phyloP scores from a whole-genome alignment of 2,888 invertebrate species.

The Trisateles emortualis region DNA sequence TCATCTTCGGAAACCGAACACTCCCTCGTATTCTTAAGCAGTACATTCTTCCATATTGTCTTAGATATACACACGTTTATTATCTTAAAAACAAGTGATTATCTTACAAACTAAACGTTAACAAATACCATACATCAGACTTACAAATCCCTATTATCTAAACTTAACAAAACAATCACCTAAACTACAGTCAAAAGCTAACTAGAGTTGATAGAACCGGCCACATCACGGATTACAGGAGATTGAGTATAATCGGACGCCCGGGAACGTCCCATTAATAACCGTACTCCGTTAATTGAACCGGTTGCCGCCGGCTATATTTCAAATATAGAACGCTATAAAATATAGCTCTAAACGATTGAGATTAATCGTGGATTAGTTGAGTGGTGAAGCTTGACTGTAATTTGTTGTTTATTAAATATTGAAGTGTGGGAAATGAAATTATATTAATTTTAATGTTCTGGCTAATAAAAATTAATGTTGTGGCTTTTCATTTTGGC shows the following conservation, averaged over 20 bases:
- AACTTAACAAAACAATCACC: background rate
- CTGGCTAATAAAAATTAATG: background rate
- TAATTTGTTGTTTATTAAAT: constrained; percentile 22
- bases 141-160: background rate
- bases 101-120: no score
- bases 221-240: constrained; percentile 76
- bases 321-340: constrained; percentile 74
- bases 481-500: no score
- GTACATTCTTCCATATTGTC: no score
- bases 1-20: no score
- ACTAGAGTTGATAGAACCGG: constrained; percentile 46
- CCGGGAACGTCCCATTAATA: constrained; percentile 81
- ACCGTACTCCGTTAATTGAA: constrained; percentile 81
- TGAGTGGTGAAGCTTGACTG: constrained; percentile 26
- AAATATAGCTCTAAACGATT: constrained; percentile 52
- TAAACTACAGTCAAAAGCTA: constrained; percentile 22
- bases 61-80: no score
- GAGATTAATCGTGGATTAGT: constrained; percentile 49
- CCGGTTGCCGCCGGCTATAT: constrained; percentile 73
- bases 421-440: constrained; percentile 2
- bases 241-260: constrained; percentile 83
- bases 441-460: background rate
- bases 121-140: no score
- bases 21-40: no score
- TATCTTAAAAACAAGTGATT: no score